Evolutionary conservation across 2,113 vertebrate genomes (phyloP).

Genomic region (Orycteropus afer): DNA sequence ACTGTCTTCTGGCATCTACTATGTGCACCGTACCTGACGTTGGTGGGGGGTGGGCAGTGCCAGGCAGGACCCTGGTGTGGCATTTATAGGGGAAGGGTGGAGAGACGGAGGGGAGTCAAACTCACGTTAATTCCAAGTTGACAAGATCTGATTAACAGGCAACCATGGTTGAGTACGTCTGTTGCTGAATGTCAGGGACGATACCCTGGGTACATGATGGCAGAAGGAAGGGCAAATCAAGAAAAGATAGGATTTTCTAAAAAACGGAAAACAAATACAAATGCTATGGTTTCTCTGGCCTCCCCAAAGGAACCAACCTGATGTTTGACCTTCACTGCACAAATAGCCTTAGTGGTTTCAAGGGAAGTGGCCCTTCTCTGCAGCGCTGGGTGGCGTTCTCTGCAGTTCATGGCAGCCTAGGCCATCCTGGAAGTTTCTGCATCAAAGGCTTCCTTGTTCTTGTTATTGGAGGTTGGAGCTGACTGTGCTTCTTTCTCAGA

Average conservation of each 20-base stretch:
- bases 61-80: not conserved
- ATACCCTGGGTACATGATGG: rapidly evolving
- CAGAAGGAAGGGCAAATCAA: not conserved
- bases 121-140: not conserved
- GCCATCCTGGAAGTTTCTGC: not conserved
- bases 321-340: slow-evolving; percentile 2
- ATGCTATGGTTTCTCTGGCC: not conserved
- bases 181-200: slow-evolving; percentile 32
- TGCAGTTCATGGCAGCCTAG: not conserved
- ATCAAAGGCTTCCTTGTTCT: not conserved
- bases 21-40: not conserved
- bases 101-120: not conserved
- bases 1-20: not conserved
- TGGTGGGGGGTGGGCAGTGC: not conserved
- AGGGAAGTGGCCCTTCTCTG: not conserved
- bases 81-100: not conserved
- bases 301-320: not conserved
- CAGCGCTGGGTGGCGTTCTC: not conserved
- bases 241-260: not conserved
- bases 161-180: not conserved
- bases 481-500: not conserved
- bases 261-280: not conserved
- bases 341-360: not conserved
- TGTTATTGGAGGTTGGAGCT: not conserved
- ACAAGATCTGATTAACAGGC: not conserved